phyloP scores from a whole-genome alignment of 2,888 invertebrate species.

The Theretra japonica region DNA sequence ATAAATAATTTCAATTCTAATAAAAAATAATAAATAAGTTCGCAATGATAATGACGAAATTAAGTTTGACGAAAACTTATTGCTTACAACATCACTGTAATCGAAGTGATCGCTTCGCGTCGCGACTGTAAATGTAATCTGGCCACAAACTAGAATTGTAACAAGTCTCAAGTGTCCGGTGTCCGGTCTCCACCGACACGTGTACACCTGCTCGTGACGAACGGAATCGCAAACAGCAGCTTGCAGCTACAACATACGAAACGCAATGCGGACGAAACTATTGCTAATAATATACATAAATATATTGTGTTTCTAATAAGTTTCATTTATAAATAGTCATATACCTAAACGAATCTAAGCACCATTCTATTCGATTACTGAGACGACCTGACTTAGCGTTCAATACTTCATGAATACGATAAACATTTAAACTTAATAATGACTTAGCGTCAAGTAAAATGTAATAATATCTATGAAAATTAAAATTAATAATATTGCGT shows the following conservation, averaged over 20 bases:
- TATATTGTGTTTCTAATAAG: constrained; percentile 62
- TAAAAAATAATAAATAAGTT: constrained; percentile 72
- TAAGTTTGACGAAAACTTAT: constrained; percentile 52
- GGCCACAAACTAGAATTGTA: constrained; percentile 54
- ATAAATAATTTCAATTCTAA: constrained; percentile 79
- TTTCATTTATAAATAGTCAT: constrained; percentile 73
- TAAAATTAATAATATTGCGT: constrained; percentile 69
- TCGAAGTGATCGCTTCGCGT: constrained; percentile 52
- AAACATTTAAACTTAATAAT: constrained; percentile 73
- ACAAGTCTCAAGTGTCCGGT: too few species aligned
- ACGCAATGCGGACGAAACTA: constrained; percentile 57
- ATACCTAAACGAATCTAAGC: constrained; percentile 79
- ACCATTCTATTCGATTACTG: constrained; percentile 84
- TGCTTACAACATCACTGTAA: constrained; percentile 60
- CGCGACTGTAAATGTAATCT: constrained; percentile 48
- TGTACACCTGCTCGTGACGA: constrained; percentile 52
- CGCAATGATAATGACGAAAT: constrained; percentile 54
- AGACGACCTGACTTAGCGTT: constrained; percentile 78
- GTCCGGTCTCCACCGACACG: constrained; percentile 38
- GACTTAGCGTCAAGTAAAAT: constrained; percentile 73
- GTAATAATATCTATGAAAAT: constrained; percentile 66
- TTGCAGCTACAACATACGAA: constrained; percentile 44
- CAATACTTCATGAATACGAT: constrained; percentile 75
- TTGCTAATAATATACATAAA: constrained; percentile 65
- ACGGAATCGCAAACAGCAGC: constrained; percentile 40